Evolutionary conservation across 2,797 vertebrate genomes (phyloP), one percentile per base, ranked within the genome.

Genomic region (Phoeniculus purpureus): DNA sequence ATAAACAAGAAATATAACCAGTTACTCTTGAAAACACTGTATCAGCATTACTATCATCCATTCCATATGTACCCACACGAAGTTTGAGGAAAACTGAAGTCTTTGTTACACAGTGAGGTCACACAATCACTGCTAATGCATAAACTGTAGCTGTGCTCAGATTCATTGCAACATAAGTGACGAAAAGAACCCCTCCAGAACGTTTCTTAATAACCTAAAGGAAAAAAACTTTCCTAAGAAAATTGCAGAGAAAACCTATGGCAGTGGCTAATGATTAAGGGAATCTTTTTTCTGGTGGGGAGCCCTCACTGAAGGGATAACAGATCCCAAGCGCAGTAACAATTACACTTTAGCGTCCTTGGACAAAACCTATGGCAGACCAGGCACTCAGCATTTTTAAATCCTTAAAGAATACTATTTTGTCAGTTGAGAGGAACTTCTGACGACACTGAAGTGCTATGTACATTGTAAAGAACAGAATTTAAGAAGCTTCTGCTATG

Each of bases 201-300:
- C 18, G 27, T 12, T 61, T 32, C 73, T 77, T 67, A 51, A 67
- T 2, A 80, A 72, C 18, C 62, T 19, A 56, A 65, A 74, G 27
- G 12, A 93, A 95, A 93, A 95, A 55, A 45, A 9, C 23, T 58
- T 78, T 32, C 51, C 14, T n/a, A 91, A 37, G 27, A 52, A 62
- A 66, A 52, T 89, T 83, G 72, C 73, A 81, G 16, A 54, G 56
- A 21, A 15, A 40, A 13, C 67, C 25, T 23, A 14, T 14, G 61
- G 48, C 15, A 71, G 11, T 10, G 19, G 32, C 26, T 60, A 64
- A 70, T 7, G 20, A 51, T 74, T 32, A 66, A n/a, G 71, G 52
- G 16, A 43, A 15, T 43, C 16, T 9, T 43, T 70, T 54, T 70
- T 66, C 40, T 62, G 3, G 26, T n/a, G 10, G 37, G n/a, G 37